A percentile compares a stretch with the other conserved stretches of the same genome.
Evolutionary conservation across 2,888 invertebrate species (phyloP).

Genomic region (Nyleta sp.): DNA sequence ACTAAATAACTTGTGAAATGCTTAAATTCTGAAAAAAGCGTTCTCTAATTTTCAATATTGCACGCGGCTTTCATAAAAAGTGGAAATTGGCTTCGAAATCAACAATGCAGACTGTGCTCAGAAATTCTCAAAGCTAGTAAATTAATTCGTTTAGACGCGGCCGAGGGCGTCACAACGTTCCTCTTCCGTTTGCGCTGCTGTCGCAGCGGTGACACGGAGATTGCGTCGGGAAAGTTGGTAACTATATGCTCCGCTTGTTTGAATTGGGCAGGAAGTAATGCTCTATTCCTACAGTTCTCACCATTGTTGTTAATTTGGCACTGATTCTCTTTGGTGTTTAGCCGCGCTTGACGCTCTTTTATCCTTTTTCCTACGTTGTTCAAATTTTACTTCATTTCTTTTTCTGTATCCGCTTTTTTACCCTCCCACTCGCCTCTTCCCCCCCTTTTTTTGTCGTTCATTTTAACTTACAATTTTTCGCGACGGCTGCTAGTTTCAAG

Average conservation of each 20-base stretch:
- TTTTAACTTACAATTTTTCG: constrained; percentile 23
- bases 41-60: constrained; percentile 53
- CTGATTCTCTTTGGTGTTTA: constrained; percentile 65
- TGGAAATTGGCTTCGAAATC: constrained; percentile 67
- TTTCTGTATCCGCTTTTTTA: background rate
- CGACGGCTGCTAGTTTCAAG: constrained; percentile 38
- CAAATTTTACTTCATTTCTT: constrained; percentile 5
- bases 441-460: background rate
- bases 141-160: constrained; percentile 72
- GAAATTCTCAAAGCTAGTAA: constrained; percentile 66
- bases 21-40: constrained; percentile 46
- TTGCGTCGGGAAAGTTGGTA: constrained; percentile 76
- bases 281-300: constrained; percentile 66
- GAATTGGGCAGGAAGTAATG: constrained; percentile 76
- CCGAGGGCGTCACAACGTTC: constrained; percentile 68
- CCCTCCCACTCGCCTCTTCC: background rate
- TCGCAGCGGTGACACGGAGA: constrained; percentile 73
- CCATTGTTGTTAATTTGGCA: constrained; percentile 78
- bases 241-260: constrained; percentile 78
- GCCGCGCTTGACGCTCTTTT: constrained; percentile 15
- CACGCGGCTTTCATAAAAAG: constrained; percentile 45
- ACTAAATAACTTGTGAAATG: constrained; percentile 62
- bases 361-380: background rate
- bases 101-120: constrained; percentile 64
- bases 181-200: constrained; percentile 67